Evolutionary conservation across 1,140 invertebrate genomes (phyloP), one percentile per base, ranked within the genome.

Genomic region (Augochlora pura): DNA sequence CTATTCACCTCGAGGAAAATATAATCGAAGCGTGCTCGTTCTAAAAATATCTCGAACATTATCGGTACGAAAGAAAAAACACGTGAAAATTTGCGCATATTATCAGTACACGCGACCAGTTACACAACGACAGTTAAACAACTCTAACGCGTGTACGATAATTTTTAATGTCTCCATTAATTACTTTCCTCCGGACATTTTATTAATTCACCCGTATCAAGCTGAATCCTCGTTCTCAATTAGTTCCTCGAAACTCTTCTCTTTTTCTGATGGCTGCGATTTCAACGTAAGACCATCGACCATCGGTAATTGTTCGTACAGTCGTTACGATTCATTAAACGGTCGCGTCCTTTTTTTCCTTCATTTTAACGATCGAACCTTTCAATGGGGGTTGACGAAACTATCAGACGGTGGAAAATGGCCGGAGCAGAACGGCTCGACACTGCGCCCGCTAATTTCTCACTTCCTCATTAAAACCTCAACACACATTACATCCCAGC

Each of bases 401-500:
- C 82, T 82, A 83, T 82, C 84, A 70, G 85, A 86, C 81, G 77
- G 83, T 90, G 83, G 86, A 88, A 89, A 91, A 87, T 69, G 69
- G 80, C 72, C 79, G 74, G 57, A 77, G 78, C 63, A 60, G 38
- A 79, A 57, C 62, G 76, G 64, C 84, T 88, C 86, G 78, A 67
- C 86, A 78, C 76, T 87, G 82, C 77, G 84, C 76, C 84, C 82
- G 89, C 88, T 93, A 92, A 92, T 92, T 92, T 90, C 91, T 92
- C 89, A 89, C 90, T 92, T 93, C 90, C 91, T 92, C 91, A 92
- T 92, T 92, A 92, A 92, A 92, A 89, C 86, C 90, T 91, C 90
- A 82, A 87, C 89, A 84, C 85, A 77, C 83, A 88, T 89, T 89
- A 88, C 87, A 86, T 80, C 89, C 89, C 86, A 66, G 81, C 70